Evolutionary conservation across 2,888 invertebrate genomes (phyloP), one percentile per base, ranked within the genome.

Genomic region (Seira sanloemensis): DNA sequence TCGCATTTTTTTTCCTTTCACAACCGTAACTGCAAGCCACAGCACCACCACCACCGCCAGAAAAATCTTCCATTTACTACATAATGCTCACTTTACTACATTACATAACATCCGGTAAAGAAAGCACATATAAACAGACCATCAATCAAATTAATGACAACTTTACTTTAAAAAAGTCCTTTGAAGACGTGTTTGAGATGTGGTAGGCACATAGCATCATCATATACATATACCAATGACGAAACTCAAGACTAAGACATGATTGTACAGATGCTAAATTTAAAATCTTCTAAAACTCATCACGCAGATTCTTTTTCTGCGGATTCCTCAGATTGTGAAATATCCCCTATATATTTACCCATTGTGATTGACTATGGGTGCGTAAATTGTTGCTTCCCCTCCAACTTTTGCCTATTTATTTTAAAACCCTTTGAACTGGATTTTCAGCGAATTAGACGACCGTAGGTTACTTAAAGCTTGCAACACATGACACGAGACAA

Each of bases 111-210:
- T 62, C 62, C 21, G 19, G 2, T 21, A 19, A 21, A 77, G 58
- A 27, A 68, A 77, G 78, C 78, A 84, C 78, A 84, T 75, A 84
- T 84, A 84, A 84, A 84, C 84, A 84, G 84, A 84, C 78, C 84
- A 84, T 84, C 84, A 84, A 84, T 84, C 84, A 84, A 78, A 84
- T 84, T 84, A 84, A 84, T 78, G 84, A 84, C 84, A 84, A 84
- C 74, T 78, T 68, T 84, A 78, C 84, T 84, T 62, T 78, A 77
- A 83, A 81, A 81, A 83, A 78, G 78, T 82, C 75, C 66, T 68
- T 71, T 46, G 23, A 75, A 66, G 46, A 58, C 68, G 71, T 78
- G 73, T 50, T 7, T 2, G 5, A 12, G 50, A 50, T 50, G 50
- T 50, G 5, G 16, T n/a, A 12, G 4, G 37, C 37, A 37, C 37